Conservation (phyloP, 92 coral and sea anemone genomes). For the Actinernus sp. region DNA sequence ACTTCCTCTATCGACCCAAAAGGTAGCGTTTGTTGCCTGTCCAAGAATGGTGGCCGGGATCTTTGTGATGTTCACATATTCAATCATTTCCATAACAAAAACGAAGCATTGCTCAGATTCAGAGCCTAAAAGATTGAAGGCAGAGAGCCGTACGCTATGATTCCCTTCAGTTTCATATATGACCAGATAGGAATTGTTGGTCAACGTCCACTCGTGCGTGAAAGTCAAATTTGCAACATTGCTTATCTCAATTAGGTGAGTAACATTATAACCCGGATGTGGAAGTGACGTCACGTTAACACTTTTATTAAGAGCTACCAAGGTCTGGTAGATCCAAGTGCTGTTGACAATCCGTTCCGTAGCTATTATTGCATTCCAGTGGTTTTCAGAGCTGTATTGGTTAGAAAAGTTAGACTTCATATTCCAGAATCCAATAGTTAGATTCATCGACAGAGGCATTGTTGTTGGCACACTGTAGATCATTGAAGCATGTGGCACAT, state of each 20-base stretch:
- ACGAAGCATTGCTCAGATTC: constrained; percentile 25
- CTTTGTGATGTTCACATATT: constrained; percentile 26
- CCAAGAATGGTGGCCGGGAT: constrained; percentile 21
- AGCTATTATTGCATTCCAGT: not conserved
- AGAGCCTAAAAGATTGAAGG: constrained; percentile 45
- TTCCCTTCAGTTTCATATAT: constrained; percentile 12
- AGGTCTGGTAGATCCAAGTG: constrained; percentile 37
- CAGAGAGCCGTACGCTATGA: constrained; percentile 24
- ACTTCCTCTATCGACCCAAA: constrained; percentile 71
- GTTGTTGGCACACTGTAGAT: constrained; percentile 23
- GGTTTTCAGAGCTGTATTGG: not conserved
- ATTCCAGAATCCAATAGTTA: constrained; percentile 35
- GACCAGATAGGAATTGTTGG: constrained; percentile 16
- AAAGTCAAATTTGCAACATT: constrained; percentile 9
- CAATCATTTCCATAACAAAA: constrained; percentile 23
- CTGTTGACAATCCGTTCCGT: constrained; percentile 38
- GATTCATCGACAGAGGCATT: constrained; percentile 14
- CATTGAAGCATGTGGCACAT: constrained; percentile 21
- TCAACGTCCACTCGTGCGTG: constrained; percentile 31
- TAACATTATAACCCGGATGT: constrained; percentile 67
- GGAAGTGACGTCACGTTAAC: constrained; percentile 21
- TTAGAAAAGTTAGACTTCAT: constrained; percentile 28
- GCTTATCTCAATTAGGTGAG: constrained; percentile 33
- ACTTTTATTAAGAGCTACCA: constrained; percentile 13
- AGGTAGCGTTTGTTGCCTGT: constrained; percentile 39